Evolutionary conservation across 2,797 vertebrate genomes (phyloP).

Genomic region (Acanthiza pusilla): DNA sequence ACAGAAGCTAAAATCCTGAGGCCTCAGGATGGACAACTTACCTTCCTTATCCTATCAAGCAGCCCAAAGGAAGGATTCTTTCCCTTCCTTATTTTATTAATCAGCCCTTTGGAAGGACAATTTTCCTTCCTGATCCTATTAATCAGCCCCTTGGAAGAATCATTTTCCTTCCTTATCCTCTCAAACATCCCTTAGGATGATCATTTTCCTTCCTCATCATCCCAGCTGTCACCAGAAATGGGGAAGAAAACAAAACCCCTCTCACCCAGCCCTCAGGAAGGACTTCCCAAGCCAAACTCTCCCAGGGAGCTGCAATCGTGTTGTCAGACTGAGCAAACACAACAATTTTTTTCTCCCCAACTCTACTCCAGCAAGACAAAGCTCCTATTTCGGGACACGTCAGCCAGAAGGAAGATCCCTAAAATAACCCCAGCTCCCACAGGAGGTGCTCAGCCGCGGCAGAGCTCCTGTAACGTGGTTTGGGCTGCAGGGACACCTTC

Average conservation of each 20-base stretch:
- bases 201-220: not conserved
- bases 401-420: not conserved
- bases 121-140: not conserved
- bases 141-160: fast-evolving
- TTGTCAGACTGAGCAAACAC: not conserved
- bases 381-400: not conserved
- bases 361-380: not conserved
- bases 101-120: fast-evolving
- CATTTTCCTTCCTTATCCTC: not conserved
- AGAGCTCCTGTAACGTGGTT: fast-evolving
- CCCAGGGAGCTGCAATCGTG: not conserved
- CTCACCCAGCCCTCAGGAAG: not conserved
- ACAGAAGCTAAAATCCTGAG: no score
- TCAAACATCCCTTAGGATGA: not conserved
- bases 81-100: not conserved
- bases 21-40: no score
- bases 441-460: not conserved
- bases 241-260: no score
- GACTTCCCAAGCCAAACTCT: not conserved
- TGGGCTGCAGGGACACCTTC: not conserved
- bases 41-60: not conserved
- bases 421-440: not conserved
- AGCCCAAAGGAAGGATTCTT: fast-evolving
- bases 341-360: fast-evolving
- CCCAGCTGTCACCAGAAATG: not conserved